Conservation (phyloP, 2,113 vertebrate species). For the Hemiscyllium ocellatum region DNA sequence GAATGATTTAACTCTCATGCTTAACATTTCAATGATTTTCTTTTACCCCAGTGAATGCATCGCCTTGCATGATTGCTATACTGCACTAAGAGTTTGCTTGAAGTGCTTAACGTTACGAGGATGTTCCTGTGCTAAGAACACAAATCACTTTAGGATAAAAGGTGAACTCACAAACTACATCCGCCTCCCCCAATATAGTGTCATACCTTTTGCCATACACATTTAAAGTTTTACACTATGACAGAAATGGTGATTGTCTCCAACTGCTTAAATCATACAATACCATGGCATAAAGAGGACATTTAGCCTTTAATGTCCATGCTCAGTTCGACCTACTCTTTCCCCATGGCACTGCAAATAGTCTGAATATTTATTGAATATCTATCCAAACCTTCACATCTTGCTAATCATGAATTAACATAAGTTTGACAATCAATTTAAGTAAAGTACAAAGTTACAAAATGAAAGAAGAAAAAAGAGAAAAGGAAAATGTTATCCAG, state of each 20-base stretch:
- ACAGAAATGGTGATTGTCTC: neutral
- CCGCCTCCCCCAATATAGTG: too few species aligned
- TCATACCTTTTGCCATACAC: neutral
- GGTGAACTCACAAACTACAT: too few species aligned
- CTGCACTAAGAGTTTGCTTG: neutral
- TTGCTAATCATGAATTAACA: too few species aligned
- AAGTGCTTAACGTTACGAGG: neutral
- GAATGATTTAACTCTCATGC: neutral
- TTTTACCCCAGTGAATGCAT: neutral
- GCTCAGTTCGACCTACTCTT: neutral
- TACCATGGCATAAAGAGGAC: neutral
- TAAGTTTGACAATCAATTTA: too few species aligned
- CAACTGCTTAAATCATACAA: neutral
- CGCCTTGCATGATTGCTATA: too few species aligned
- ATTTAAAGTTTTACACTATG: neutral
- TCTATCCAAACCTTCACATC: too few species aligned
- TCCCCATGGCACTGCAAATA: too few species aligned
- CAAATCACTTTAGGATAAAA: too few species aligned
- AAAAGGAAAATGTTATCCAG: neutral
- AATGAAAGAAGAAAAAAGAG: neutral
- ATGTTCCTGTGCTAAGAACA: too few species aligned
- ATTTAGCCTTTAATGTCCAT: neutral
- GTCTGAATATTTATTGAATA: too few species aligned
- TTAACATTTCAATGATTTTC: neutral
- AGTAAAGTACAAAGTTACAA: neutral